phyloP scores from a whole-genome alignment of 92 coral and sea anemone genomes.

The Actinostola sp. region DNA sequence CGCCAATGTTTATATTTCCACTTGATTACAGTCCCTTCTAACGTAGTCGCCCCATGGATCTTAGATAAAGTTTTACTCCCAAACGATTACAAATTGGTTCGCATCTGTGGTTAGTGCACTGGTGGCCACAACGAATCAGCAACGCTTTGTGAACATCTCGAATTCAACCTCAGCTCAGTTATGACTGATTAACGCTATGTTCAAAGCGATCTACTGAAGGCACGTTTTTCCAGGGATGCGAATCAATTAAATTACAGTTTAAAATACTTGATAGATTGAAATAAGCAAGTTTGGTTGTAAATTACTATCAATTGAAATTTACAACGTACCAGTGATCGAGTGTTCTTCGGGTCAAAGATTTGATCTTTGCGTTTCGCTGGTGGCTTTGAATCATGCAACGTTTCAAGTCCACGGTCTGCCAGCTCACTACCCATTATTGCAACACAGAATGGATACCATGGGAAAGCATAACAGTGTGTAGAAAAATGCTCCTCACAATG shows the following conservation, averaged over 20 bases:
- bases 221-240: too few relatives aligned
- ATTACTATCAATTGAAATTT: not conserved
- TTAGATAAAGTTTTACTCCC: not conserved
- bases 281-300: not conserved
- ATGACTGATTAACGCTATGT: not conserved
- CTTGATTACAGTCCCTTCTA: too few relatives aligned
- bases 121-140: not conserved
- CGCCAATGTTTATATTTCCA: too few relatives aligned
- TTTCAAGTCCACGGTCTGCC: constrained; percentile 54
- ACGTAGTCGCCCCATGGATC: too few relatives aligned
- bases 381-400: constrained; percentile 31
- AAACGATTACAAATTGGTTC: not conserved
- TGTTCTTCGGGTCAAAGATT: not conserved
- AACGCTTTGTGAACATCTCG: not conserved
- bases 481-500: constrained; percentile 52
- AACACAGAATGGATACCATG: constrained; percentile 65
- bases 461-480: constrained; percentile 35
- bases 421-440: constrained; percentile 83
- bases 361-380: not conserved
- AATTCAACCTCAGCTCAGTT: not conserved
- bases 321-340: not conserved
- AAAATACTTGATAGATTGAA: not conserved
- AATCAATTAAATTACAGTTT: not conserved
- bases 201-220: too few relatives aligned
- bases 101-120: not conserved